Evolutionary conservation across 2,113 vertebrate species (phyloP).

Genomic region (Oreochromis tanganicae): DNA sequence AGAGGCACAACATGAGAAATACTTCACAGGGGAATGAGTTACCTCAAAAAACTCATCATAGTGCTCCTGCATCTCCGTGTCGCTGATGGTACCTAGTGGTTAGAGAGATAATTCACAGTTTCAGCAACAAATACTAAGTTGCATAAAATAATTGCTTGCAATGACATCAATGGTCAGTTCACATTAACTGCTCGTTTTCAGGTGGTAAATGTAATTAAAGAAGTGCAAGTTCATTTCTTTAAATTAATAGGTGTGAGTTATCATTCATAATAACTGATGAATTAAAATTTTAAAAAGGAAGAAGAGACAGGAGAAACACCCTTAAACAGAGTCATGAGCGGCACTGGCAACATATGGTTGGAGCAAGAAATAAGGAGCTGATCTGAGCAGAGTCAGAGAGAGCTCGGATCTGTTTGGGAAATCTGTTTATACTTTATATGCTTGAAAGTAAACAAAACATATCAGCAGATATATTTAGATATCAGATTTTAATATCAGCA

Average conservation of each 20-base stretch:
- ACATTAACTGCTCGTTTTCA: background rate
- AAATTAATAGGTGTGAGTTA: background rate
- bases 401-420: background rate
- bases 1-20: background rate
- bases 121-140: background rate
- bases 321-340: background rate
- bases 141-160: background rate
- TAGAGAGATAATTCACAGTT: background rate
- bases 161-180: background rate
- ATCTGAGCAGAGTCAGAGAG: background rate
- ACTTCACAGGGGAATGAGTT: background rate
- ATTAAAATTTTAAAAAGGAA: background rate
- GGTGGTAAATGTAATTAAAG: background rate
- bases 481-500: background rate
- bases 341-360: background rate
- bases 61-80: conserved; percentile 99
- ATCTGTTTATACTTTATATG: background rate
- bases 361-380: background rate
- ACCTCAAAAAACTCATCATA: conserved; percentile 99
- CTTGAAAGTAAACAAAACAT: background rate
- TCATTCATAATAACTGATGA: background rate
- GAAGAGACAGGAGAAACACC: background rate
- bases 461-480: background rate
- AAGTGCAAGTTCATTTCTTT: background rate
- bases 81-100: conserved; percentile 87